Conservation (phyloP, 2,888 invertebrate genomes). For the Yponomeuta cagnagella region DNA sequence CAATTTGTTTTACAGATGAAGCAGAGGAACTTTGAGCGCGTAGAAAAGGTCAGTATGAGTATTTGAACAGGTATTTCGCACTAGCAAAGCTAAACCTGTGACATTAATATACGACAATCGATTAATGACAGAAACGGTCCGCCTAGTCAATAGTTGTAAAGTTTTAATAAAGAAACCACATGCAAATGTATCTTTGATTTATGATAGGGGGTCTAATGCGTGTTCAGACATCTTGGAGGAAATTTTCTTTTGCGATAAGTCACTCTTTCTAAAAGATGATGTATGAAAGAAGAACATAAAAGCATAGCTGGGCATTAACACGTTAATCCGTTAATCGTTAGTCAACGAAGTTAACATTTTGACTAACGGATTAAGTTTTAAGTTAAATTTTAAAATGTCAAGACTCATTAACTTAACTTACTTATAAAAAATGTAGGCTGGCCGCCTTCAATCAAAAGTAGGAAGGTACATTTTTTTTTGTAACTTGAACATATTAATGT, state of each 20-base stretch:
- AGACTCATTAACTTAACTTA: too few species aligned
- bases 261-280: background rate
- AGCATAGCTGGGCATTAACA: too few species aligned
- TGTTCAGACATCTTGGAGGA: slow-evolving; percentile 71
- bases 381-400: too few species aligned
- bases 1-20: slow-evolving; percentile 87
- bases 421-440: too few species aligned
- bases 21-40: slow-evolving; percentile 96
- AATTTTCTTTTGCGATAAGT: slow-evolving; percentile 46
- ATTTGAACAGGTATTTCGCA: slow-evolving; percentile 2
- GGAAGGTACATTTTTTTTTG: too few species aligned
- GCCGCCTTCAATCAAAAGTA: too few species aligned
- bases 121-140: background rate
- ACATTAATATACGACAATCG: slow-evolving; percentile 22
- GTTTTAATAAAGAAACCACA: slow-evolving; percentile 50
- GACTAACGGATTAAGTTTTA: too few species aligned
- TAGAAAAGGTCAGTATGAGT: slow-evolving; percentile 93
- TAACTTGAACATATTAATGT: too few species aligned
- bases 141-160: slow-evolving; percentile 31
- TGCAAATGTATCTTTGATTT: slow-evolving; percentile 56
- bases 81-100: slow-evolving; percentile 28
- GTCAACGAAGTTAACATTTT: too few species aligned
- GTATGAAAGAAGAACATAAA: background rate
- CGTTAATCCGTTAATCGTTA: too few species aligned
- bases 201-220: slow-evolving; percentile 64